phyloP scores from a whole-genome alignment of 2,888 invertebrate genomes.

The Falcaria lacertinaria region DNA sequence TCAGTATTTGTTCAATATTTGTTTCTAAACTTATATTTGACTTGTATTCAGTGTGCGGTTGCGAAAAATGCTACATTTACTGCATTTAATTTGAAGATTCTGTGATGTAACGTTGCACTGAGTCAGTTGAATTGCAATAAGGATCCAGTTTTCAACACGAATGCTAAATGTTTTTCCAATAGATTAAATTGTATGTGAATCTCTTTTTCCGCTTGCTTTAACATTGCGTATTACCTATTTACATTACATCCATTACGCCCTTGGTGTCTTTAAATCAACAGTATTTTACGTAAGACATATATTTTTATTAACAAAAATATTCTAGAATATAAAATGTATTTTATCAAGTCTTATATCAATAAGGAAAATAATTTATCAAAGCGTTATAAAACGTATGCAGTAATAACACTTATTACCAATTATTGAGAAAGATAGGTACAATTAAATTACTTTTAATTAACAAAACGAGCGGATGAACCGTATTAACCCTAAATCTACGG shows the following conservation, averaged over 20 bases:
- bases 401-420: too few species aligned
- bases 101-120: constrained; percentile 1
- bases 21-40: constrained; percentile 5
- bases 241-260: neutral
- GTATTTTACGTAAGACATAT: too few species aligned
- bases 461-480: neutral
- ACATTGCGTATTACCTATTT: neutral
- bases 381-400: too few species aligned
- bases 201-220: neutral
- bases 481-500: neutral
- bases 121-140: constrained; percentile 4
- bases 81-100: constrained; percentile 5
- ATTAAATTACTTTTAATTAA: neutral
- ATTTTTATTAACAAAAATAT: too few species aligned
- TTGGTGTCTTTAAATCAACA: too few species aligned
- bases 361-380: too few species aligned
- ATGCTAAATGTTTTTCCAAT: neutral
- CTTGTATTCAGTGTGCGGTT: constrained; percentile 3
- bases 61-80: constrained; percentile 4
- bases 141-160: neutral
- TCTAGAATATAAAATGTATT: too few species aligned
- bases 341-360: too few species aligned
- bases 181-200: neutral
- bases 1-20: neutral
- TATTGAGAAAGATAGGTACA: neutral